Conservation (phyloP, 2,797 vertebrate genomes). For the Channallabes apus region DNA sequence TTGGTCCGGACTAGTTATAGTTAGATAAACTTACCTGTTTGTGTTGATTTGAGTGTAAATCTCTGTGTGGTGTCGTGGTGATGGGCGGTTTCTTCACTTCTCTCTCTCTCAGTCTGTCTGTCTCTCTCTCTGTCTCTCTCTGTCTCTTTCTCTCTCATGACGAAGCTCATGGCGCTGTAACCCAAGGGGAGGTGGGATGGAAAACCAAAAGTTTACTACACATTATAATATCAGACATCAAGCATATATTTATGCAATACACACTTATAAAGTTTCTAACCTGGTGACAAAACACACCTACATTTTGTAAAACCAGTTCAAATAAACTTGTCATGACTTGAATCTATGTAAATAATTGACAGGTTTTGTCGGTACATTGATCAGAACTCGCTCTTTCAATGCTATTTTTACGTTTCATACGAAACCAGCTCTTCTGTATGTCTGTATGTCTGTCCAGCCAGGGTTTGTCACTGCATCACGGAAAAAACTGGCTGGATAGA, state of each 20-base stretch:
- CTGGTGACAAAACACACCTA: too few species aligned
- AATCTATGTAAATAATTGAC: too few species aligned
- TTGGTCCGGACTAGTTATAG: not conserved
- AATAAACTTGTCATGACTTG: not conserved
- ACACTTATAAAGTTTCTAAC: not conserved
- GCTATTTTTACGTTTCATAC: too few species aligned
- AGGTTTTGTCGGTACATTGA: too few species aligned
- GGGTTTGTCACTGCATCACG: too few species aligned
- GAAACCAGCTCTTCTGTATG: too few species aligned
- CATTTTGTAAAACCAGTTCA: not conserved
- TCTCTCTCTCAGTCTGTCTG: not conserved
- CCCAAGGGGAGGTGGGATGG: not conserved
- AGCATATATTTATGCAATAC: not conserved
- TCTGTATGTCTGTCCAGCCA: too few species aligned
- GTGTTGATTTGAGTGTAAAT: not conserved
- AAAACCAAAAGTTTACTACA: not conserved
- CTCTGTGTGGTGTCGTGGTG: not conserved
- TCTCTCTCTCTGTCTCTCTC: too few species aligned
- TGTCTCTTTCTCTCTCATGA: not conserved
- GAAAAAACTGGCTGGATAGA: too few species aligned
- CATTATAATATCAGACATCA: not conserved
- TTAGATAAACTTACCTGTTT: not conserved
- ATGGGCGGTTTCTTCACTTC: conserved; percentile 9
- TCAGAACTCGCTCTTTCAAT: too few species aligned
- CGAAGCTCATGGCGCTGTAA: conserved; percentile 6